Evolutionary conservation across 2,888 invertebrate species (phyloP).

Genomic region (Clistopyga incitator): DNA sequence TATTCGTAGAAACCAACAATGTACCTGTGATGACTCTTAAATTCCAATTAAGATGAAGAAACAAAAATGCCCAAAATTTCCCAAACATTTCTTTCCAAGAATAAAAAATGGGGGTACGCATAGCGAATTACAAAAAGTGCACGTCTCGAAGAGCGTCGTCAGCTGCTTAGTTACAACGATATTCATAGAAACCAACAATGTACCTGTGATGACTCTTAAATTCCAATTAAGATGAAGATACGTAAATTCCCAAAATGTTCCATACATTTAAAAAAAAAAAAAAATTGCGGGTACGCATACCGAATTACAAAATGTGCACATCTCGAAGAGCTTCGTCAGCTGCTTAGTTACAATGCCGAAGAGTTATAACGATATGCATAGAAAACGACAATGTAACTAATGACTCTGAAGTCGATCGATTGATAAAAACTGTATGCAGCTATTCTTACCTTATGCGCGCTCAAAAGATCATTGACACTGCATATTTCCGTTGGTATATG

Average conservation of each 20-base stretch:
- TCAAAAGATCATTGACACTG: conserved; percentile 57
- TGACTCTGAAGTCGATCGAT: conserved; percentile 20
- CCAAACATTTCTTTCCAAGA: no score
- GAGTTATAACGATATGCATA: not conserved
- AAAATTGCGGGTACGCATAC: not conserved
- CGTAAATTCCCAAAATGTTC: no score
- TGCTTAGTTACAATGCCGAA: not conserved
- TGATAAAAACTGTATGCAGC: conserved; percentile 12
- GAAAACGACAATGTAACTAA: not conserved
- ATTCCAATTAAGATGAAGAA: no score
- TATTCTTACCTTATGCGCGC: conserved; percentile 49
- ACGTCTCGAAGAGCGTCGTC: no score
- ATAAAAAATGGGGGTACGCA: no score
- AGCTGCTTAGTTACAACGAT: not conserved
- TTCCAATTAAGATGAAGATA: no score
- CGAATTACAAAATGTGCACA: not conserved
- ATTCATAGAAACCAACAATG: not conserved
- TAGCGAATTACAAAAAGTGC: not conserved
- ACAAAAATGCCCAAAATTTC: no score
- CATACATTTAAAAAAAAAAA: no score
- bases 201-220: no score
- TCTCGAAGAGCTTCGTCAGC: no score
- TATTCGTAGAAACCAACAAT: not conserved
- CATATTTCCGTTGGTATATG: conserved; percentile 58
- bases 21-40: no score